Conservation (phyloP, 2,113 vertebrate species). For the Scopus umbretta region DNA sequence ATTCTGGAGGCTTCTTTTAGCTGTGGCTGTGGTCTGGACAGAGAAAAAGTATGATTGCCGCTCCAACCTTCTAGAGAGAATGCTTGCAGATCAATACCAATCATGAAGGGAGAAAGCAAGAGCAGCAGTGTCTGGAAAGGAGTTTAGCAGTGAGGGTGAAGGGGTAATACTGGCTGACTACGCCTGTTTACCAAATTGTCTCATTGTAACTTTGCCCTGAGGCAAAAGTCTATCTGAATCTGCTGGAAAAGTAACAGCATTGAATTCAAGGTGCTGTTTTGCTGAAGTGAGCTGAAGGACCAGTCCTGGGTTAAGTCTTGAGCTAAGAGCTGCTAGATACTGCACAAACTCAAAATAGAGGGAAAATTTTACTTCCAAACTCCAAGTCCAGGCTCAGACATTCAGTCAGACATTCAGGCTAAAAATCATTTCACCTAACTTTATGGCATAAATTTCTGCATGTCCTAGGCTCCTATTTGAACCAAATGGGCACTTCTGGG, state of each 20-base stretch:
- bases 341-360: not conserved
- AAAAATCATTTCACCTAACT: not conserved
- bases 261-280: not conserved
- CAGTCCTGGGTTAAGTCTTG: not conserved
- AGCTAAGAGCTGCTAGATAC: not conserved
- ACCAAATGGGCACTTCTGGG: not conserved
- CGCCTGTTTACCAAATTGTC: not conserved
- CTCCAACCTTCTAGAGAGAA: not conserved
- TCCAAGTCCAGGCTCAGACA: not conserved
- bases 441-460: not conserved
- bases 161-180: not conserved
- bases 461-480: not conserved
- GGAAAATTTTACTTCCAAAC: not conserved
- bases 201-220: not conserved
- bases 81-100: not conserved
- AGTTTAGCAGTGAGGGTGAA: not conserved
- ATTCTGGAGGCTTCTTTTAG: not conserved
- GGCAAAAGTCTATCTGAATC: not conserved
- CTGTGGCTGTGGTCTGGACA: not conserved
- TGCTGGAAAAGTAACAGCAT: not conserved
- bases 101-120: not conserved
- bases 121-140: not conserved
- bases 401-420: not conserved
- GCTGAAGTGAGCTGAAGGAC: not conserved
- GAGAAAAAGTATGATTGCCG: not conserved